These are phyloP conservation scores for Hypsibius dujardini DNA, from an alignment of 1,140 invertebrate species.

Conservation along the genomic window DNA sequence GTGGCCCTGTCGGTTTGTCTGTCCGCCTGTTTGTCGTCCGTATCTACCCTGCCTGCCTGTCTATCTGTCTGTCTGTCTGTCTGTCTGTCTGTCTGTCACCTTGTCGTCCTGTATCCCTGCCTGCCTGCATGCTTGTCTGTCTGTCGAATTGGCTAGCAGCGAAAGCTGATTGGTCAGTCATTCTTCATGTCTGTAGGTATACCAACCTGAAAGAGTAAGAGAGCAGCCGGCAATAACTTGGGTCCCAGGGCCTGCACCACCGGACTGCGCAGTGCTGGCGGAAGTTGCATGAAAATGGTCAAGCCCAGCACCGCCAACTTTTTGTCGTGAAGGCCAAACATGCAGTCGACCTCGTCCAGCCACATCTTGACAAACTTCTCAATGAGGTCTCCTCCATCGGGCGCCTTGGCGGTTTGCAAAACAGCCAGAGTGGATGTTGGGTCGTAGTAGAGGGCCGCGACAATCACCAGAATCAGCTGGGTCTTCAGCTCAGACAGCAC, in stretches of 20 bases:
- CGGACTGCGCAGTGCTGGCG: slow-evolving; percentile 51
- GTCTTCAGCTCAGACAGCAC: slow-evolving; percentile 18
- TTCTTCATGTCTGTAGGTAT: no score
- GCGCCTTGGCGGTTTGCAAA: slow-evolving; percentile 43
- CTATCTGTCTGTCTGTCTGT: no score
- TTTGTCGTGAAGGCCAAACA: slow-evolving; percentile 63
- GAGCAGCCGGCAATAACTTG: slow-evolving; percentile 67
- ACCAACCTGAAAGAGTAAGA: slow-evolving; percentile 83
- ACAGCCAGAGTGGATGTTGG: slow-evolving; percentile 60
- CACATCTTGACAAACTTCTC: slow-evolving; percentile 88
- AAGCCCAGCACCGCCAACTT: slow-evolving; percentile 84
- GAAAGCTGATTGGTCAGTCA: no score
- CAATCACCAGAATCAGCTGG: slow-evolving; percentile 42
- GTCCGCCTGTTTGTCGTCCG: no score
- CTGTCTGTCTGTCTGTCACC: no score
- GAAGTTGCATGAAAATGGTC: slow-evolving; percentile 54
- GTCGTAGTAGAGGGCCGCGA: slow-evolving; percentile 91
- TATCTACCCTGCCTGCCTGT: no score
- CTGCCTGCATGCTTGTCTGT: no score
- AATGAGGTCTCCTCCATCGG: slow-evolving; percentile 49
- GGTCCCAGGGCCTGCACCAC: slow-evolving; percentile 54
- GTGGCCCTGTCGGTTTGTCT: no score
- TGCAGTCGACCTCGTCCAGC: slow-evolving; percentile 78
- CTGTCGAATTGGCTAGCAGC: no score
- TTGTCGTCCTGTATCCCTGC: no score